These are phyloP conservation scores for Formica aserva DNA, from an alignment of 2,888 invertebrate species.

Conservation along the genomic window DNA sequence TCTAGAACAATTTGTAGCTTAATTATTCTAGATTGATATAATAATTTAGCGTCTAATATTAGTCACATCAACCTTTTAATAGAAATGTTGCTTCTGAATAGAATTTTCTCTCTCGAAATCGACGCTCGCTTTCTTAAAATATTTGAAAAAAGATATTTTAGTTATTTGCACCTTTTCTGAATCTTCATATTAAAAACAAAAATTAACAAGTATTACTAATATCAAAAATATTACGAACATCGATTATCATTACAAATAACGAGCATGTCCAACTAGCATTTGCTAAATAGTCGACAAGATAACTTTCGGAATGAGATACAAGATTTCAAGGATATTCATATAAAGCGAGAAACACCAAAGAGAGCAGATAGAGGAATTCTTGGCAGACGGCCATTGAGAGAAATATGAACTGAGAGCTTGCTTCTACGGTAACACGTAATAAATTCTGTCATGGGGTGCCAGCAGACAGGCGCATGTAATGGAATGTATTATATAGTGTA, in stretches of 20 bases:
- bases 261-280: neutral
- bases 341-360: slow-evolving; percentile 28
- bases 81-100: neutral
- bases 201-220: neutral
- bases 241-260: neutral
- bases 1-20: neutral
- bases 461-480: neutral
- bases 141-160: neutral
- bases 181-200: neutral
- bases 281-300: slow-evolving; percentile 28
- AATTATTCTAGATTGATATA: neutral
- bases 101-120: neutral
- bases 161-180: neutral
- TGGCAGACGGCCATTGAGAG: slow-evolving; percentile 63
- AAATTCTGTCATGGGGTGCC: slow-evolving; percentile 32
- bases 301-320: slow-evolving; percentile 34
- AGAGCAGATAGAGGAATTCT: slow-evolving; percentile 52
- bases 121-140: neutral
- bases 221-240: neutral
- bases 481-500: neutral
- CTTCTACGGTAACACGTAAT: slow-evolving; percentile 32
- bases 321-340: slow-evolving; percentile 31
- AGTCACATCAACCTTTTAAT: neutral
- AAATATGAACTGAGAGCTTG: slow-evolving; percentile 61
- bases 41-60: neutral